Base-by-base conservation (phyloP, 2,888 invertebrate genomes). In the Anarsia innoxiella region DNA sequence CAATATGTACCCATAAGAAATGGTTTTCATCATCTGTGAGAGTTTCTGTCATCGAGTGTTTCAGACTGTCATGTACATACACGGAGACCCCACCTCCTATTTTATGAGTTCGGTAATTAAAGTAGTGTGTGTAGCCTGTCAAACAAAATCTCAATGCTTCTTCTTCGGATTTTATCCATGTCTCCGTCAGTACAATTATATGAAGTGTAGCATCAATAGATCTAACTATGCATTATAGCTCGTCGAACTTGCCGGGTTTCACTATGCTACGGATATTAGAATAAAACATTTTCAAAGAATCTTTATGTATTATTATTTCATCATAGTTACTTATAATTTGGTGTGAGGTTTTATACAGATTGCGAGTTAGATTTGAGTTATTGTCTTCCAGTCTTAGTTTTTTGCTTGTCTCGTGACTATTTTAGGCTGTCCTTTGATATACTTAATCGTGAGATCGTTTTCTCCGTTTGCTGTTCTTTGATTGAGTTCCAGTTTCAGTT, bases 231-330 rank as follows among this genome's bases (percentile, higher is more conserved):
- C 44, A 45, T 23, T 45, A 32, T n/a, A 46, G 36, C 37, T 47
- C 46, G 12, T 46, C 45, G n/a, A 44, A 39, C 19, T 47, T 45
- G 2, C 43, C 45, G 16, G 33, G 19, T 5, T 12, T 48, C 2
- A 44, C 28, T 13, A 46, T 44, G 27, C 50, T 50, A 5, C 43
- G 33, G 11, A 40, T 16, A 31, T 50, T 50, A 1, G 37, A 31
- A 15, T 47, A 46, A 19, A 46, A 41, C 10, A 45, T 40, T 15
- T 37, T 37, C 9, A 49, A 26, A 4, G 39, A 36, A 1, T 38
- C 37, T 26, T 42, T 35, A 14, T 23, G 34, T 3, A 19, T 19
- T 10, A 39, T 15, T 13, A 46, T 34, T 10, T 49, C 40, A 15
- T 49, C 42, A 26, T 49, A 45, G 19, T 31, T 42, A 6, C 38